phyloP scores from a whole-genome alignment of 2,113 vertebrate genomes.

The Potamarius usumacintae region DNA sequence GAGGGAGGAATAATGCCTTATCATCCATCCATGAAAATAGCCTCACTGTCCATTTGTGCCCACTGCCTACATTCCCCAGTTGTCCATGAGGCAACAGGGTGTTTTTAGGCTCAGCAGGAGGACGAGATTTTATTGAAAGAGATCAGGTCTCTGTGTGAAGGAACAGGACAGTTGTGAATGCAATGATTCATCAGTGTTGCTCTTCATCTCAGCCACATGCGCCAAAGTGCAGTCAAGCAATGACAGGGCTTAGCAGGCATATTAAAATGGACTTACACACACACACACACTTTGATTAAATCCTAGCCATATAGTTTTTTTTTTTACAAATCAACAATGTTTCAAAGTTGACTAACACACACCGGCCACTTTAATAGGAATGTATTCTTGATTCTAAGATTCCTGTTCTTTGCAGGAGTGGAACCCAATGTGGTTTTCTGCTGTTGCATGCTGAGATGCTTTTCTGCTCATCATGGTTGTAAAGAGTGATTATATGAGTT shows the following conservation, averaged over 20 bases:
- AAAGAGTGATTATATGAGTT: too few species aligned
- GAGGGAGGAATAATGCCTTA: conserved; percentile 35
- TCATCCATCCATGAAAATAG: conserved; percentile 48
- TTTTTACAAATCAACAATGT: background rate
- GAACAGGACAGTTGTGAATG: background rate
- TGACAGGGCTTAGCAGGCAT: conserved; percentile 4
- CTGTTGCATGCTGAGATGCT: too few species aligned
- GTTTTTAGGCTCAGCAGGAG: conserved; percentile 22
- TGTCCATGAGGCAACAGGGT: background rate
- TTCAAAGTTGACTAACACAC: background rate
- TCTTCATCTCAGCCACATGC: background rate
- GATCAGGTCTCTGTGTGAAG: conserved; percentile 40
- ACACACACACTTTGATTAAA: background rate
- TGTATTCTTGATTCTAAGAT: too few species aligned
- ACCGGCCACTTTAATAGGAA: too few species aligned
- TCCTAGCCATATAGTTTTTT: background rate
- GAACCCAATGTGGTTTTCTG: too few species aligned
- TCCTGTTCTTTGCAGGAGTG: too few species aligned
- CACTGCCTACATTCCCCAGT: conserved; percentile 41
- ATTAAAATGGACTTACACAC: conserved; percentile 7
- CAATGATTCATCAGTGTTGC: conserved; percentile 42
- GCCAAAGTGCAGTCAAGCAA: background rate
- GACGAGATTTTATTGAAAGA: conserved; percentile 49
- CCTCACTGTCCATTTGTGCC: background rate
- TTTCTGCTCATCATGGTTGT: too few species aligned